Base-by-base conservation (phyloP, 2,888 invertebrate genomes). In the Lucinisca nassula region DNA sequence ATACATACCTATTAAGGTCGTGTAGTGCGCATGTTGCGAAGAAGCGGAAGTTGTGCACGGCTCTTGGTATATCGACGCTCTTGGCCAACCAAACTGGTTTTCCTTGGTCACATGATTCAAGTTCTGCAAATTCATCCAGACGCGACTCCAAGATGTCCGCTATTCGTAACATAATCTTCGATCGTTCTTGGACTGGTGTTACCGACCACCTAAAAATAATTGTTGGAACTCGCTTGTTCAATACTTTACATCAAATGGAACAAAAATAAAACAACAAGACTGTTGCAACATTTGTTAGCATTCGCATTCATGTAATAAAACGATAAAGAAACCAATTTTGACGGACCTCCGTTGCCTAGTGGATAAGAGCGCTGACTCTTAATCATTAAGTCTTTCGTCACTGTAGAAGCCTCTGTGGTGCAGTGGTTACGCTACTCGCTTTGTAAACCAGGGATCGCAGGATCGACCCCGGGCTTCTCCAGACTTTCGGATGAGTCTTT, bases 91-190 rank as follows among this genome's bases (percentile, higher is more conserved):
- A 96, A 6, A 97, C 90, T 1, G 97, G 97, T 91, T 97, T 97
- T 12, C 97, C 97, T 92, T 97, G 97, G 92, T 97, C 97, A 58
- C 94, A 94, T 10, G 97, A 97, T 93, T 97, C 97, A 2, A 96
- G 94, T 49, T 93, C 92, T 0, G 97, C 97, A 88, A 97, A 96
- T 77, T 96, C 96, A 27, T 96, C 96, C 55, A 96, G 86, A n/a
- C 95, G 93, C 2, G 93, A 91, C 90, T 97, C 97, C 51, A 97
- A 91, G 4, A 97, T 84, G 82, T 97, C 97, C 2, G 97, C 97
- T 37, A 97, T 95, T 89, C 96, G 96, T 82, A 95, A 88, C 80
- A 97, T 91, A 27, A 97, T 87, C 38, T 93, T 91, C 0, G 96
- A 96, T 21, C 97, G 95, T 51, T 96, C 93, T 32, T 95, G 92